Base-by-base conservation (phyloP, 2,888 invertebrate genomes). In the Brachynemurus nebulosus region DNA sequence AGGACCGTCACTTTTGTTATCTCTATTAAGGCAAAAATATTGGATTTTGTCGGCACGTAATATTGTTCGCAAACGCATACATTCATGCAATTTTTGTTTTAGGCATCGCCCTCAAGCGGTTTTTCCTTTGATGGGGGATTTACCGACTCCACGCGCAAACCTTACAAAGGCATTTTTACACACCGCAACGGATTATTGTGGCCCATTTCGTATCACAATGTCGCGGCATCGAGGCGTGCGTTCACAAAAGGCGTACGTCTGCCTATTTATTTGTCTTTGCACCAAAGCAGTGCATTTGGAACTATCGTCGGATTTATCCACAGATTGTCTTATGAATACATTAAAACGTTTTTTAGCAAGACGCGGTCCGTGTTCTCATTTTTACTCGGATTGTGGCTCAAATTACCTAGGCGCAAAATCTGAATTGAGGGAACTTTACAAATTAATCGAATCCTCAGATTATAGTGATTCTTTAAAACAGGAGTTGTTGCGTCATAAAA, bases 361-460 rank as follows among this genome's bases (percentile, higher is more conserved):
- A 8, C 23, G 56, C 27, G 55, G 57, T 4, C 40, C 45, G 6
- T 47, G 48, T 6, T 36, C 30, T 9, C 38, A 44, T 0, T 45
- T 56, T 1, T 52, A 51, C 42, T 52, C 51, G 12, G 58, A 58
- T 38, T 53, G 55, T 40, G 57, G 52, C 2, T 52, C 49, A 2
- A 56, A 51, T 20, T 57, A 57, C 33, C 40, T 50, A 0, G 56
- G 56, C 4, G 53, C 55, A 2, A 40, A 47, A 4, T 43, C 41
- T 11, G 41, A 48, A n/a, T 20, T 50, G 7, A 16, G 19, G 4
- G 25, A 43, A 23, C 11, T 43, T n/a, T 37, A 20, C n/a, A 8
- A 12, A 20, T 12, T 33, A 4, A 36, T 21, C 6, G 14, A 12
- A 14, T 36, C 14, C 8, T 35, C 36, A 7, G n/a, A 11, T 20